Percentiles rank a stretch among this genome's conserved stretches.
Conservation (phyloP, 2,797 vertebrate genomes). For the Coreius guichenoti region DNA sequence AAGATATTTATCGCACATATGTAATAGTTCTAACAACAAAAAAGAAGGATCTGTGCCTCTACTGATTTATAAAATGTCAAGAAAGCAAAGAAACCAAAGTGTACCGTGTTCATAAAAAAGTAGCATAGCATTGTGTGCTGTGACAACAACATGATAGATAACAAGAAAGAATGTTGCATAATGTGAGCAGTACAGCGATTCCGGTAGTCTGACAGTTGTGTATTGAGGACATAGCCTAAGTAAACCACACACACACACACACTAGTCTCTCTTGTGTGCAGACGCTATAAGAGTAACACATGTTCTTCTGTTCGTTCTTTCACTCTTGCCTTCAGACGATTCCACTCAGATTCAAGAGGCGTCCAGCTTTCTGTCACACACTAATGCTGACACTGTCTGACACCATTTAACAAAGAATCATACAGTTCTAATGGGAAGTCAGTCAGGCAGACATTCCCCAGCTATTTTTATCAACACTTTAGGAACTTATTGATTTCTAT, state of each 20-base stretch:
- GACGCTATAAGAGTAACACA: constrained; percentile 24
- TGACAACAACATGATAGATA: not conserved
- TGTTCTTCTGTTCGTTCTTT: constrained; percentile 38
- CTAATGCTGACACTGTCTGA: constrained; percentile 39
- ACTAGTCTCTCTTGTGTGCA: not conserved
- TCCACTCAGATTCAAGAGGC: constrained; percentile 50
- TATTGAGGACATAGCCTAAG: not conserved
- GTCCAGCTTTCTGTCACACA: constrained; percentile 10
- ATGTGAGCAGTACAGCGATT: not conserved
- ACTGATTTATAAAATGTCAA: too few species aligned
- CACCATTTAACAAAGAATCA: constrained; percentile 38
- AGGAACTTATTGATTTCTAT: constrained; percentile 15
- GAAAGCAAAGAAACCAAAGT: too few species aligned
- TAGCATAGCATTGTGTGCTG: too few species aligned
- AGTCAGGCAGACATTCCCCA: constrained; percentile 24
- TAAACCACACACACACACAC: not conserved
- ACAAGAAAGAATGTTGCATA: not conserved
- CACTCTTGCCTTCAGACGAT: constrained; percentile 11
- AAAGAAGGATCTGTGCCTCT: too few species aligned
- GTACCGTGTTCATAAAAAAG: too few species aligned
- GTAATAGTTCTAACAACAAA: not conserved
- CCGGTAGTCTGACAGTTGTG: not conserved
- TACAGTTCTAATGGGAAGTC: constrained; percentile 11
- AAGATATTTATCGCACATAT: too few species aligned
- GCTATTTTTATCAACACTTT: constrained; percentile 44